These are phyloP conservation scores for Alaudala cheleensis DNA, from an alignment of 2,113 vertebrate genomes.

Conservation along the genomic window DNA sequence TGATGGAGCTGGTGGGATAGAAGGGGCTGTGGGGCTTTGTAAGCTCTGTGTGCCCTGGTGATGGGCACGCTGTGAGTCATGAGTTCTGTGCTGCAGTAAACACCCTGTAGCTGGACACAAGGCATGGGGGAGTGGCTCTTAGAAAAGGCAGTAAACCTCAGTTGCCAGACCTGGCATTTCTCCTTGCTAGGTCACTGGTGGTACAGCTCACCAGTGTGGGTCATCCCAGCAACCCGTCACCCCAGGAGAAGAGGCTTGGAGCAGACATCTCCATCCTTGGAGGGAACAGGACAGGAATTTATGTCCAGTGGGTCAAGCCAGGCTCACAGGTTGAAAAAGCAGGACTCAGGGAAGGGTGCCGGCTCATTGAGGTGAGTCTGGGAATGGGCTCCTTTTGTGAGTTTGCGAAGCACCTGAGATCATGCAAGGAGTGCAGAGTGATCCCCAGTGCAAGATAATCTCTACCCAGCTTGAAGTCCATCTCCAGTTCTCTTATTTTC, in stretches of 20 bases:
- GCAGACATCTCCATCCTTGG: conserved; percentile 79
- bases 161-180: background rate
- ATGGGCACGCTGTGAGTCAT: background rate
- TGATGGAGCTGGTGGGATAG: background rate
- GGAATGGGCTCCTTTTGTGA: background rate
- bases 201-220: conserved; percentile 59
- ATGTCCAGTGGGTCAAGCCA: conserved; percentile 81
- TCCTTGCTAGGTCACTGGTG: conserved; percentile 71
- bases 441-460: background rate
- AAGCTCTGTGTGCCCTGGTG: background rate
- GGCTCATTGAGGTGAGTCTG: conserved; percentile 82
- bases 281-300: conserved; percentile 83
- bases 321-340: conserved; percentile 79
- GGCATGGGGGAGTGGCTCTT: background rate
- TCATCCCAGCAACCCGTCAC: conserved; percentile 33
- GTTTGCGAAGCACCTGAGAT: background rate
- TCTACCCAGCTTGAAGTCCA: background rate
- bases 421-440: background rate
- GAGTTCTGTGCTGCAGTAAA: background rate
- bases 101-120: background rate
- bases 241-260: conserved; percentile 69
- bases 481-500: background rate
- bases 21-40: background rate
- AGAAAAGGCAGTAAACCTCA: background rate
- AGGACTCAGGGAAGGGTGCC: conserved; percentile 81